Evolutionary conservation across 2,888 invertebrate genomes (phyloP), one percentile per base, ranked within the genome.

Genomic region (Polyommatus iphigenia): DNA sequence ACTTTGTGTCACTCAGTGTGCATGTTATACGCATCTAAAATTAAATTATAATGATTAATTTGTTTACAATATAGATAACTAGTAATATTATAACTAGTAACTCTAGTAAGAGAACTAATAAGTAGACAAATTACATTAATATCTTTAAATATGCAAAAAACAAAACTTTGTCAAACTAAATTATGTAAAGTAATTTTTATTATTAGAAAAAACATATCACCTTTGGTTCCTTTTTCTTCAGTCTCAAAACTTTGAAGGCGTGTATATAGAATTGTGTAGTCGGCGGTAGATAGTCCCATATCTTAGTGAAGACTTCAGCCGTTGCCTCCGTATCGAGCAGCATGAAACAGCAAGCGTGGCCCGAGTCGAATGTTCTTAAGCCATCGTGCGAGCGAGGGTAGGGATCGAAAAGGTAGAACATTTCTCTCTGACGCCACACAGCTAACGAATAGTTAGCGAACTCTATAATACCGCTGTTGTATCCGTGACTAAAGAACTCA

Each of bases 331-430:
- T 84, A 78, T 94, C 95, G 0, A 95, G 85, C 79, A 96, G 93
- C 95, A 96, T 95, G 78, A 95, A 92, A n/a, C 96, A 93, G 82
- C 96, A 95, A 1, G 95, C 95, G 73, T 92, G 90, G 0, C 96
- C 96, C 0, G 94, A 93, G 78, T 94, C 93, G 79, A 94, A 86
- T 0, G 95, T 90, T 41, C 94, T 90, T 79, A 88, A 82, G 0
- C 96, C 96, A 73, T 95, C 95, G 10, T 86, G 90, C 15, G 95
- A 95, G 2, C 96, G 92, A 5, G 96, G 94, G 82, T 96, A 96
- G 0, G 96, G 95, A 88, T 96, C 96, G 80, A 96, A 96, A 36
- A 95, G 89, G 83, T 95, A 96, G 84, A 88, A 96, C 92, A 95
- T 95, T 67, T 95, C 95, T 54, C 94, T 92, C 84, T 96, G 96